These are phyloP conservation scores for Anolis apletophallus DNA, from an alignment of 2,797 vertebrate species.

Conservation along the genomic window DNA sequence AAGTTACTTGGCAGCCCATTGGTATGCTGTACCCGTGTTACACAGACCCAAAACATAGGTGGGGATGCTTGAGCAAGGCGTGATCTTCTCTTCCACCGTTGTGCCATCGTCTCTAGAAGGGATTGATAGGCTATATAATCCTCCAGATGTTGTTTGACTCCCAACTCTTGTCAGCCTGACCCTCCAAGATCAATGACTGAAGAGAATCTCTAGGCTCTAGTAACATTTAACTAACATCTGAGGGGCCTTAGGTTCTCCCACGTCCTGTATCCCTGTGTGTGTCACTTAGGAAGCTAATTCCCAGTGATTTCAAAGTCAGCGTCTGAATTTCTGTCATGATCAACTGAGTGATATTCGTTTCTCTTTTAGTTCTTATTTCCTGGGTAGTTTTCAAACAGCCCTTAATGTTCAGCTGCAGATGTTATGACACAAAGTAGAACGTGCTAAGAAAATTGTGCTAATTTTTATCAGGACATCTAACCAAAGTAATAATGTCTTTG, in stretches of 20 bases:
- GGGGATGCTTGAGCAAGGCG: neutral
- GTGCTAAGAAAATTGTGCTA: neutral
- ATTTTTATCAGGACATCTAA: neutral
- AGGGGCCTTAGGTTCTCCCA: neutral
- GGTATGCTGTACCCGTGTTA: neutral
- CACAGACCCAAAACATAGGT: neutral
- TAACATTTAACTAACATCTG: neutral
- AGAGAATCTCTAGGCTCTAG: no score
- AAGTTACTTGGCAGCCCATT: neutral
- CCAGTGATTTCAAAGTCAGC: neutral
- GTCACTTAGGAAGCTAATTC: neutral
- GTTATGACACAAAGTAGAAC: neutral
- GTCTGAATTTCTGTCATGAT: neutral
- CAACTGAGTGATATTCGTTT: neutral
- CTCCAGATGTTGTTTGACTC: neutral
- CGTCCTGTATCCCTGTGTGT: no score
- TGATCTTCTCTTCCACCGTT: neutral
- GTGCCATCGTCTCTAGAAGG: neutral
- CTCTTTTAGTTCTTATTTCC: neutral
- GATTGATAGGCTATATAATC: neutral
- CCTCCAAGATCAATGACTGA: no score
- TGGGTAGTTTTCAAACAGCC: neutral
- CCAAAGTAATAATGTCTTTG: conserved; percentile 8
- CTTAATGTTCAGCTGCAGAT: neutral
- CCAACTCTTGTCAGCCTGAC: neutral